These are phyloP conservation scores for Melanargia galathea DNA, from an alignment of 2,888 invertebrate species.

Conservation along the genomic window DNA sequence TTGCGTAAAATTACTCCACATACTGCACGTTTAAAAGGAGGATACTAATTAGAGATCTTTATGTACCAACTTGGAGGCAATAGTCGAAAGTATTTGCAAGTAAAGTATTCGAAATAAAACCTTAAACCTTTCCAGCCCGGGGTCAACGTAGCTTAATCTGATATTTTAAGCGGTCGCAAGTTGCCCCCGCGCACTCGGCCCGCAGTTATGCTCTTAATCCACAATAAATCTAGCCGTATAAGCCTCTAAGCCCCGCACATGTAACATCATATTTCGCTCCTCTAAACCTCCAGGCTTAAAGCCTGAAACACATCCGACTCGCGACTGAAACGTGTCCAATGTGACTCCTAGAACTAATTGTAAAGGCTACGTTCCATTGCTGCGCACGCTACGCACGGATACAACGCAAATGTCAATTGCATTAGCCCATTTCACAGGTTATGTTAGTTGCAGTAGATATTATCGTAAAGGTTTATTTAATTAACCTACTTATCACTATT, in stretches of 20 bases:
- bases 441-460: too few relatives aligned
- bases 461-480: too few relatives aligned
- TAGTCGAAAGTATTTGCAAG: too few relatives aligned
- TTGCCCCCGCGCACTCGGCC: constrained; percentile 7
- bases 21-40: too few relatives aligned
- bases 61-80: too few relatives aligned
- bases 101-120: neutral
- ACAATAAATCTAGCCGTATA: constrained; percentile 8
- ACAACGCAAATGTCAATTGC: too few relatives aligned
- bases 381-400: neutral
- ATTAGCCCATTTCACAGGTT: too few relatives aligned
- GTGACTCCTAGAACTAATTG: neutral
- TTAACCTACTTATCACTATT: too few relatives aligned
- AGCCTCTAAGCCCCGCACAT: constrained; percentile 9
- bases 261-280: constrained; percentile 14
- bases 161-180: constrained; percentile 18
- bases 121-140: neutral
- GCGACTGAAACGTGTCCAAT: neutral
- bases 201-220: constrained; percentile 11
- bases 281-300: constrained; percentile 15
- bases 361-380: neutral
- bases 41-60: too few relatives aligned
- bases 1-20: too few relatives aligned
- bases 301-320: neutral
- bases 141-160: constrained; percentile 21